Evolutionary conservation across 1,140 invertebrate genomes (phyloP).

Genomic region (Calycopis cecrops): DNA sequence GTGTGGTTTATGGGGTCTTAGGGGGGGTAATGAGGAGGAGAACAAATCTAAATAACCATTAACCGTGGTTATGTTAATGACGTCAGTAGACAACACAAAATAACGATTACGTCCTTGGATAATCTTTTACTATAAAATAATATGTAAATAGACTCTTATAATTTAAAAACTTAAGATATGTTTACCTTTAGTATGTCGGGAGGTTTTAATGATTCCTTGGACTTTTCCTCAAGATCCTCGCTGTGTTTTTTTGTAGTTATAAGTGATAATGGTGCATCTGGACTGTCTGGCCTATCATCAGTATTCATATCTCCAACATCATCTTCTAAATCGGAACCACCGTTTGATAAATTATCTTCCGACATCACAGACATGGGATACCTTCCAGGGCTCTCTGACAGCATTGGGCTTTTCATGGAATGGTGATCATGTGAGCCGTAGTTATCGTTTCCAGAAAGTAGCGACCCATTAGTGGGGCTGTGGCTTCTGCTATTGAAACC

Average conservation of each 20-base stretch:
- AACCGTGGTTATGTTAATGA: no score
- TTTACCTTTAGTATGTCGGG: conserved; percentile 72
- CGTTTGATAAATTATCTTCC: conserved; percentile 77
- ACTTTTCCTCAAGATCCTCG: conserved; percentile 56
- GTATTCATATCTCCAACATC: conserved; percentile 74
- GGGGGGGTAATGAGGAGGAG: no score
- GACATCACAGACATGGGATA: conserved; percentile 75
- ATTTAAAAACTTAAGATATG: conserved; percentile 1
- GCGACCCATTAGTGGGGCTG: conserved; percentile 76
- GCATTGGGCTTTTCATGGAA: conserved; percentile 72
- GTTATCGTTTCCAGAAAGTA: conserved; percentile 71
- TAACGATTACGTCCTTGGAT: no score
- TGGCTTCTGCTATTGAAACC: conserved; percentile 79
- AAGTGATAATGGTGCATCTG: conserved; percentile 80
- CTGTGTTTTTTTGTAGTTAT: conserved; percentile 76
- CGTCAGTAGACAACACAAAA: no score
- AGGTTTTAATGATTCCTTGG: conserved; percentile 67
- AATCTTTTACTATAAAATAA: no score
- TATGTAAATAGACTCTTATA: no score
- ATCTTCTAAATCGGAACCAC: conserved; percentile 79
- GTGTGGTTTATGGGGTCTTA: no score
- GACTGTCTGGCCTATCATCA: conserved; percentile 78
- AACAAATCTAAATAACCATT: no score
- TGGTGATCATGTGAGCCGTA: conserved; percentile 75
- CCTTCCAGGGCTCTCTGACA: conserved; percentile 66